A percentile compares a stretch with the other conserved stretches of the same genome.
phyloP scores from a whole-genome alignment of 2,888 invertebrate genomes.

The Parnassius orleans region DNA sequence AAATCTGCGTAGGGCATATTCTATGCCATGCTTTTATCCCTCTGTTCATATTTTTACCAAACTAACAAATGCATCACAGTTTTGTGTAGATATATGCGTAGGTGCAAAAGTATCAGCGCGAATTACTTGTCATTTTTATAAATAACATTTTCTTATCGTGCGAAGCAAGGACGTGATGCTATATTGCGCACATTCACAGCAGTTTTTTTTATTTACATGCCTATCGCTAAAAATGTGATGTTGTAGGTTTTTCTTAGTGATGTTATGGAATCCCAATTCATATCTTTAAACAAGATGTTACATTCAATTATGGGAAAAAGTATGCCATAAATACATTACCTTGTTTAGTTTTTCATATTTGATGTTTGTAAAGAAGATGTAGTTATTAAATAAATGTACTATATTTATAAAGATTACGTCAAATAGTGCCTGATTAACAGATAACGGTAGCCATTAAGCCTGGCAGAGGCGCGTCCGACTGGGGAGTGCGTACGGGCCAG shows the following conservation, averaged over 20 bases:
- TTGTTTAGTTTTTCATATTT: too few species aligned
- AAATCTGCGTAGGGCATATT: too few species aligned
- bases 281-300: too few species aligned
- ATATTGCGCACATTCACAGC: constrained; percentile 44
- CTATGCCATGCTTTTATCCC: too few species aligned
- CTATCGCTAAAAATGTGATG: constrained; percentile 6
- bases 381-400: constrained; percentile 1
- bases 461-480: constrained; percentile 10
- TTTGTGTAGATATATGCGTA: constrained; percentile 35
- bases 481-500: constrained; percentile 43
- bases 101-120: constrained; percentile 39
- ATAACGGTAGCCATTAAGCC: constrained; percentile 4
- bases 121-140: constrained; percentile 50
- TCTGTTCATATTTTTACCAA: constrained; percentile 18
- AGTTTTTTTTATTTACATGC: constrained; percentile 38
- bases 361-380: too few species aligned
- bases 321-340: too few species aligned
- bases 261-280: too few species aligned
- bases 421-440: constrained; percentile 6
- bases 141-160: constrained; percentile 61
- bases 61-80: constrained; percentile 25
- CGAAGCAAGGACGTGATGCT: constrained; percentile 61
- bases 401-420: not conserved
- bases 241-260: too few species aligned
- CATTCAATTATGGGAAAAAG: too few species aligned